Conservation (phyloP, 2,797 vertebrate genomes). For the Catamblyrhynchus diadema region DNA sequence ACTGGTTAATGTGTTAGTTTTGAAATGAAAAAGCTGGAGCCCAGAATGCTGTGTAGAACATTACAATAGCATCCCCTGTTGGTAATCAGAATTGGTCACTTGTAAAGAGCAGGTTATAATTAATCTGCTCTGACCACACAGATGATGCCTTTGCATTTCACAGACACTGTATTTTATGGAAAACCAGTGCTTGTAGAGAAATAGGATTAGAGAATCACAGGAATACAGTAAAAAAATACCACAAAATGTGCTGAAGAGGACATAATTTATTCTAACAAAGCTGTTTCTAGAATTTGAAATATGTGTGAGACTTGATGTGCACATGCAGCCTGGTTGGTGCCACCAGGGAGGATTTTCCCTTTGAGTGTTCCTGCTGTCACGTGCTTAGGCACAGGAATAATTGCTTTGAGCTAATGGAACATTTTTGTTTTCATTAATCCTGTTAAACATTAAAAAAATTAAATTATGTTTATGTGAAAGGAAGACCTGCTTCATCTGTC, state of each 20-base stretch:
- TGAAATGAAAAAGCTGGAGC: neutral
- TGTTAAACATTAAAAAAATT: neutral
- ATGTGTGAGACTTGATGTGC: neutral
- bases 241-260: neutral
- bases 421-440: neutral
- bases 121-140: neutral
- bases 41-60: neutral
- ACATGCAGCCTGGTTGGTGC: neutral
- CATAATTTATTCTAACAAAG: neutral
- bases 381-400: neutral
- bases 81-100: neutral
- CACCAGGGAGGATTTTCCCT: neutral
- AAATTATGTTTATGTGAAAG: neutral
- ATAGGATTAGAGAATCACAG: neutral
- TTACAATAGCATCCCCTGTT: neutral
- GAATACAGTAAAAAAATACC: neutral
- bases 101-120: neutral
- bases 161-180: neutral
- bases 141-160: slow-evolving; percentile 9
- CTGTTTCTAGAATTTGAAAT: neutral
- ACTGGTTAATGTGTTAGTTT: neutral
- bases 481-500: neutral
- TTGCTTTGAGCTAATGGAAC: neutral
- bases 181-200: neutral
- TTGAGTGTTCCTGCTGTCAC: neutral